phyloP scores from a whole-genome alignment of 2,797 vertebrate species.

The Alauda arvensis region DNA sequence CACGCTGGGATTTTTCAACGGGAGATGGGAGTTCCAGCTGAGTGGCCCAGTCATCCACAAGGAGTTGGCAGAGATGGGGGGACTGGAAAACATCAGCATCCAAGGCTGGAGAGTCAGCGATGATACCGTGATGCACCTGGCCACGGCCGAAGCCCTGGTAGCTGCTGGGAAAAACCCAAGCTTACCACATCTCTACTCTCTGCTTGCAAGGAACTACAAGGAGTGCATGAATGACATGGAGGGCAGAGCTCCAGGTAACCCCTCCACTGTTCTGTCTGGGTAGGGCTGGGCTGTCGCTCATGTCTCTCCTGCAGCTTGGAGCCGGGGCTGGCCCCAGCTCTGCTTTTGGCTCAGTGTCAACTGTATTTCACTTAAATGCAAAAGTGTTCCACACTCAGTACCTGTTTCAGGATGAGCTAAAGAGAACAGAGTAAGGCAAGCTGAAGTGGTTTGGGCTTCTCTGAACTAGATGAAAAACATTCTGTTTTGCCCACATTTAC shows the following conservation, averaged over 20 bases:
- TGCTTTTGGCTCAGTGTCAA: neutral
- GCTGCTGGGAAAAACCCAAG: constrained; percentile 25
- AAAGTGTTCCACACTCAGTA: neutral
- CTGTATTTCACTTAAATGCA: neutral
- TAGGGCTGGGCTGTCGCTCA: neutral
- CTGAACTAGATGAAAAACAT: neutral
- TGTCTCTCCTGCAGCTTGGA: neutral
- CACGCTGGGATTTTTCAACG: constrained; percentile 68
- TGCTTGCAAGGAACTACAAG: constrained; percentile 75
- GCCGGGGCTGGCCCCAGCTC: neutral
- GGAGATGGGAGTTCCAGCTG: constrained; percentile 72
- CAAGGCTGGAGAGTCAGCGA: constrained; percentile 74
- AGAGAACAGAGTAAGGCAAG: neutral
- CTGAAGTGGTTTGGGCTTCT: neutral
- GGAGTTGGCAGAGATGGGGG: constrained; percentile 70
- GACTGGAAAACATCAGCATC: constrained; percentile 65
- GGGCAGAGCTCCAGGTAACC: constrained; percentile 77
- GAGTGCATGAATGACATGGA: constrained; percentile 79
- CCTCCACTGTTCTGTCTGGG: neutral
- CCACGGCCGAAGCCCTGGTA: constrained; percentile 76
- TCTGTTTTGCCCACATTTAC: neutral
- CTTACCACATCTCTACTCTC: constrained; percentile 55
- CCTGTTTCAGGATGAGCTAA: neutral
- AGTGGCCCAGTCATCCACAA: constrained; percentile 70
- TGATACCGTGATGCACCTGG: constrained; percentile 82